Percentiles rank a stretch among this genome's conserved stretches.
Conservation (phyloP, 2,888 invertebrate species). For the Helicoverpa assulta region DNA sequence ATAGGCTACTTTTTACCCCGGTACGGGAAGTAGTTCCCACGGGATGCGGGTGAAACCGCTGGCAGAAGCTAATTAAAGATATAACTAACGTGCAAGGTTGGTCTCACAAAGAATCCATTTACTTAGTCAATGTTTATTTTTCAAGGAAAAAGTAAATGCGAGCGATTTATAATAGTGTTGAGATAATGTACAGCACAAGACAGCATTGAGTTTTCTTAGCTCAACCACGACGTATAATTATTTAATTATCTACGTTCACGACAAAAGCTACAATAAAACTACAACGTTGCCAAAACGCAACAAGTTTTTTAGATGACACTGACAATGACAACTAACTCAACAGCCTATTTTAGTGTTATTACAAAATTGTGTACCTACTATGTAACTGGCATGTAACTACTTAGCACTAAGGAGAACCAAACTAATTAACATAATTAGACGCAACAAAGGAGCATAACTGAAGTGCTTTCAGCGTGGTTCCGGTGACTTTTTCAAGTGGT, state of each 20-base stretch:
- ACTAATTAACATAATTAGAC: constrained; percentile 51
- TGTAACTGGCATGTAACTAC: constrained; percentile 21
- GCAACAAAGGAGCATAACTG: constrained; percentile 40
- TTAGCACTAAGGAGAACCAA: constrained; percentile 26
- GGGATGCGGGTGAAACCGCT: too few relatives aligned
- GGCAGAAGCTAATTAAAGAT: too few relatives aligned
- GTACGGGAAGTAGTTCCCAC: too few relatives aligned
- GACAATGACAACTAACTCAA: constrained; percentile 48
- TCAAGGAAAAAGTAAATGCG: constrained; percentile 47
- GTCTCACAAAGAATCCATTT: constrained; percentile 25
- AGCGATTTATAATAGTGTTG: constrained; percentile 29
- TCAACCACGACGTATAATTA: constrained; percentile 3
- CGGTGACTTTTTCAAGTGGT: constrained; percentile 24
- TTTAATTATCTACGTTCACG: constrained; percentile 22
- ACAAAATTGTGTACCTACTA: constrained; percentile 42
- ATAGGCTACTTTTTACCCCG: too few relatives aligned
- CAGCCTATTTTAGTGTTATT: constrained; percentile 17
- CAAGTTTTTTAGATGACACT: constrained; percentile 49
- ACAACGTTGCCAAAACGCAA: constrained; percentile 7
- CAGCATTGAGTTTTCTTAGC: constrained; percentile 42
- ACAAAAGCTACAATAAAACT: constrained; percentile 28
- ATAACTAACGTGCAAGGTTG: constrained; percentile 28
- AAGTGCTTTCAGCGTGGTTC: constrained; percentile 53
- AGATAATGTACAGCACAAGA: constrained; percentile 20
- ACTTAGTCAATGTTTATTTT: constrained; percentile 13